Base-by-base conservation (phyloP, 2,113 vertebrate genomes). In the Cyprinodon brontotheroides region DNA sequence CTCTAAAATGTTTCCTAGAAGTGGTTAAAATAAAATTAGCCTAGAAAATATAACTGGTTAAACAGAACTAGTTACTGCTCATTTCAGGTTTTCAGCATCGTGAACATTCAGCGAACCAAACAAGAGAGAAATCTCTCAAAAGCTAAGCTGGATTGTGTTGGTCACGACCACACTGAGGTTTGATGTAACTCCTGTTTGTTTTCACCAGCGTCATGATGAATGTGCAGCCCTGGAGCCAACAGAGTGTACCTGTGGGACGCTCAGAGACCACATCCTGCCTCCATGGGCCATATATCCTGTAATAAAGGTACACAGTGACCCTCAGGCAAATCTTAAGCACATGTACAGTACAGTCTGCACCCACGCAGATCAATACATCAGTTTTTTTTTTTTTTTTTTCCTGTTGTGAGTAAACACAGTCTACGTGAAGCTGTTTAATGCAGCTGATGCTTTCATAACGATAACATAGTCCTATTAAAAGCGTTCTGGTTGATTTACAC, bases 201-300 rank as follows among this genome's bases (percentile, higher is more conserved):
- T 65, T 70, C 75, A 48, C 11, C 90, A 98, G 97, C 92, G 96
- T 69, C 97, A 98, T 3, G 95, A 97, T 67, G 95, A 96, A 39
- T 98, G 97, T 91, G 93, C 89, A 3, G 72, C 89, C 48, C 82
- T 91, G 69, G 83, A 96, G 74, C 90, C 95, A 6, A 83, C 81
- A 0, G 85, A 92, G 73, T 98, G 97, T 72, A 94, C 93, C 72
- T 96, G 96, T 59, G 97, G 97, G 66, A 83, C 79, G 8, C 93
- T 97, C 75, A 93, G 91, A 68, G 97, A 98, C 81, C 97, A 98
- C 77, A 89, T 98, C 89, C 92, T 98, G 80, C 96, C 97, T 67
- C 97, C 97, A 0, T 96, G 96, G 73, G 95, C 96, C 45, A 96
- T 98, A 83, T 98, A 96, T 85, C 96, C 97, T 29, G 90, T 95